Base-by-base conservation (phyloP, 2,797 vertebrate genomes). In the Danio aesculapii region DNA sequence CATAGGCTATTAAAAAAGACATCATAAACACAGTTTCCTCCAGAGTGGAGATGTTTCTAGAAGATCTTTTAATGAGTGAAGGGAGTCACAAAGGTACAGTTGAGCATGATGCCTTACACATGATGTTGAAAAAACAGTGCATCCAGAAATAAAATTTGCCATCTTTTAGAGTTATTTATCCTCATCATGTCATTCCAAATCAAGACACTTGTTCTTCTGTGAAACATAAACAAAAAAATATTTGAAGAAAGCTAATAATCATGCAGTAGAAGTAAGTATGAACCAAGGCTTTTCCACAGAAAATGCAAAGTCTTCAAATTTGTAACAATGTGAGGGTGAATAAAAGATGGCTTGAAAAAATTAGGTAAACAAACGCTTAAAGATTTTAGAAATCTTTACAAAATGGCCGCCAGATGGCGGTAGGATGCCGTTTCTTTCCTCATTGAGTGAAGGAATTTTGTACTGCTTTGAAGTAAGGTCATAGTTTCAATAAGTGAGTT, bases 1-100 rank as follows among this genome's bases (percentile, higher is more conserved):
- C 30, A 19, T 86, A 99, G 97, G 93, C 96, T 86, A 87, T 99
- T 84, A 99, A 97, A 86, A 96, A 96, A 87, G 97, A 99, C 74
- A 90, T 96, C 61, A 86, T 98, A 88, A 97, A 96, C 84, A 97
- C 97, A 0, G 85, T 98, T 89, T 92, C 92, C 87, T 93, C 94
- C 63, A 95, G 98, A 64, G 94, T 96, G 92, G 95, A 97, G 90
- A 96, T 98, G 90, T 88, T 97, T 3, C 93, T 98, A 91, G 97
- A 99, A 85, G 97, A 99, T 86, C 90, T 96, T 70, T 88, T 92
- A 79, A 88, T 95, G 83, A 93, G 92, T 86, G 94, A 95, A 85
- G 88, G 84, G 62, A 89, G 90, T 89, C 89, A 88, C 85, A 92
- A 93, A 90, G 88, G 92, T 95, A 94, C 30, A 47, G 47, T 49